Evolutionary conservation across 2,113 vertebrate genomes (phyloP).

Genomic region (Labeo rohita): DNA sequence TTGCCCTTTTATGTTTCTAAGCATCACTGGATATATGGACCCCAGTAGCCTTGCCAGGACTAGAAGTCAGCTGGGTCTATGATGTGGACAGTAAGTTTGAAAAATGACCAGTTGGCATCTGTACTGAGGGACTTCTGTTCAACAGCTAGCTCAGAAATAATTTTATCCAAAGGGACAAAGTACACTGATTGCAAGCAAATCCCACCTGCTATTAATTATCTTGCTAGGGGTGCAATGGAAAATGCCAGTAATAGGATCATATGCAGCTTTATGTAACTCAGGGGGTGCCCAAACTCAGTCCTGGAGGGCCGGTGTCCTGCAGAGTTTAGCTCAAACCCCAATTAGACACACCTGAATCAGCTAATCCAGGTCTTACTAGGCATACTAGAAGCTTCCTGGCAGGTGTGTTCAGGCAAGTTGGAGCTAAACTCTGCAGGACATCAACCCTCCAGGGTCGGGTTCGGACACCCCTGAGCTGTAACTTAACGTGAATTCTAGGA

Average conservation of each 20-base stretch:
- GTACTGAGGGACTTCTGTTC: not conserved
- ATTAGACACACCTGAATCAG: too few species aligned
- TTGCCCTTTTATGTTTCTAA: not conserved
- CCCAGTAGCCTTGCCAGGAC: conserved; percentile 5
- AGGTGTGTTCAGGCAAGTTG: too few species aligned
- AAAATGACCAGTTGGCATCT: conserved; percentile 3
- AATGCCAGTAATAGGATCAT: not conserved
- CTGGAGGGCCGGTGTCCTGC: too few species aligned
- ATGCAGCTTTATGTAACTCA: too few species aligned
- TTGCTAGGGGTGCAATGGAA: not conserved
- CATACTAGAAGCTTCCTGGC: too few species aligned
- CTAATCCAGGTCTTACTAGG: too few species aligned
- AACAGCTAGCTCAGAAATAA: not conserved
- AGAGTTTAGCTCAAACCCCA: too few species aligned
- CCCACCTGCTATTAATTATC: not conserved
- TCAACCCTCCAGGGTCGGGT: too few species aligned
- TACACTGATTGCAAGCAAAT: not conserved
- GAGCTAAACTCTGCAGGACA: too few species aligned
- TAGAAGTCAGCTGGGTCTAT: not conserved
- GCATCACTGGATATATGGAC: not conserved
- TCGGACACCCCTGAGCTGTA: too few species aligned
- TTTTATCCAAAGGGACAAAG: not conserved
- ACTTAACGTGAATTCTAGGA: too few species aligned
- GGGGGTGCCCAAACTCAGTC: too few species aligned
- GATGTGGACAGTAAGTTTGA: conserved; percentile 4